Base-by-base conservation (phyloP, 2,888 invertebrate species). In the Cryptocheilus praepositus region DNA sequence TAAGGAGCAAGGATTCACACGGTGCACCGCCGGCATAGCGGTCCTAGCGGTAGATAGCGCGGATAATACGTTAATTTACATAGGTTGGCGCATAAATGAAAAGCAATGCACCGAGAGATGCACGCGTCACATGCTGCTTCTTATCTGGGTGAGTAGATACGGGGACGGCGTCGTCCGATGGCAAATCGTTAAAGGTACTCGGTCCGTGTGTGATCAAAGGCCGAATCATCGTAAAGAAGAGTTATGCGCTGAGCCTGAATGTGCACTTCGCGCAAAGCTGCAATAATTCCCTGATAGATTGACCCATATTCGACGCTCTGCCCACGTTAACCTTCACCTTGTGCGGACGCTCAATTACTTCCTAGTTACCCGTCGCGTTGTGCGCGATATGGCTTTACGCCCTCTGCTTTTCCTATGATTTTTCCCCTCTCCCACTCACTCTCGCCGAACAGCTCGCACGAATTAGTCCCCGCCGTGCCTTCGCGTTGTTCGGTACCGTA, bases 41-140 rank as follows among this genome's bases (percentile, higher is more conserved):
- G 81, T 80, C 75, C 78, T 83, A 86, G 86, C 86, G 86, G 86
- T 86, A 83, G 84, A 85, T 85, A 79, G 74, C 73, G 54, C 62
- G 64, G 75, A 80, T 79, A 81, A 77, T 73, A 71, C 74, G 77
- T 78, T 82, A 81, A 85, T 86, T 86, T 85, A 81, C 86, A 86
- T 86, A 73, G 69, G 61, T 66, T 67, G 69, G 52, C 53, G 69
- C 73, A 79, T 79, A 79, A 79, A 76, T 76, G 75, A 72, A 68
- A 75, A 70, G 36, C 36, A 36, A 36, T 36, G 36, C 36, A 11
- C 36, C 36, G 13, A 36, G 77, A 61, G 67, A 57, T 64, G 67
- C 59, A 3, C 22, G 28, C 55, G 13, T 7, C 43, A 57, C 21
- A 44, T 18, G 36, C 11, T 16, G 18, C 18, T 36, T 36, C 36